Evolutionary conservation across 1,140 invertebrate species (phyloP), one percentile per base, ranked within the genome.

Genomic region (Piezodorus guildinii): DNA sequence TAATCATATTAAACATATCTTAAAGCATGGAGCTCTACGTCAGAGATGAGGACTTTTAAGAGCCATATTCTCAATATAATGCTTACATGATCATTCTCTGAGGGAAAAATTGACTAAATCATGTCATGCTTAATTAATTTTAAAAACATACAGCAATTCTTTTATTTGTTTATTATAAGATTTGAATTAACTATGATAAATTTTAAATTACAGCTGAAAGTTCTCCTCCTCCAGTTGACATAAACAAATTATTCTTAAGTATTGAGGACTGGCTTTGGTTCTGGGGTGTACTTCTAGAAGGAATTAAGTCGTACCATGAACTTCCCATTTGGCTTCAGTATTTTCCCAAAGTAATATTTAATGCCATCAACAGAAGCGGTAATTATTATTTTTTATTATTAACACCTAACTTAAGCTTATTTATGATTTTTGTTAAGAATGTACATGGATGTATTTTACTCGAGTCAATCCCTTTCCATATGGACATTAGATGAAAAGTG

Each of bases 271-370:
- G 85, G 85, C 69, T 86, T 46, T 77, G 79, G 34, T 77, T 82
- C 64, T 87, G 85, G 85, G 78, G 81, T 14, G 72, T 78, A 17
- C 69, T 83, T 21, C 72, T 85, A 2, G 73, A 73, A 34, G 72
- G 77, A 10, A 79, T 80, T 60, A 78, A 76, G 63, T 77, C 77
- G 64, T 77, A 85, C 60, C 72, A 77, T 6, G 80, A 84, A 30
- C 76, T 86, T 51, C 85, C 85, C 0, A 74, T 86, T 3, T 87
- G 85, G 77, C 72, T 87, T 12, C 84, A 86, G 70, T 84, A 85
- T 71, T 78, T 86, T 62, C 82, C 83, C 66, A 85, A 84, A 75
- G 82, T 86, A 65, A 71, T 87, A 44, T 87, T 85, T 72, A 80
- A 83, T 71, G 82, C 84, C 17, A 82, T 86, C 60, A 85, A 87